These are phyloP conservation scores for Pasiphila rectangulata DNA, from an alignment of 2,888 invertebrate species.

Conservation along the genomic window DNA sequence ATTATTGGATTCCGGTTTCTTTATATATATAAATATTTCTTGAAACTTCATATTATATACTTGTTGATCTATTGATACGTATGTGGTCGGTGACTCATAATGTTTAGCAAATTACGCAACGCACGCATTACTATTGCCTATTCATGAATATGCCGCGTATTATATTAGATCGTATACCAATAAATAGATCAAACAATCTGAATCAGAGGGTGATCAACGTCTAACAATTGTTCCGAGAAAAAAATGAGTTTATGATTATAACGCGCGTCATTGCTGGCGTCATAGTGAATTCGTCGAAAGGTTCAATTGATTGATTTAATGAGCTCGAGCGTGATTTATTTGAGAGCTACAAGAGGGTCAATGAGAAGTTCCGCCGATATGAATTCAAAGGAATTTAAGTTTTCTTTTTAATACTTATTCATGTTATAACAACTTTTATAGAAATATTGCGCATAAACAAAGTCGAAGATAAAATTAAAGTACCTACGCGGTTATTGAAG, in stretches of 20 bases:
- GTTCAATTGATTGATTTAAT: conserved; percentile 30
- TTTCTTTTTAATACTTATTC: no score
- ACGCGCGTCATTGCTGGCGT: conserved; percentile 13
- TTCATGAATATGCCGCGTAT: no score
- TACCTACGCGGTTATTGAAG: no score
- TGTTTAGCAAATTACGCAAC: no score
- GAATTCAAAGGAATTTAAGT: not conserved
- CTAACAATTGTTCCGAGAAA: conserved; percentile 17
- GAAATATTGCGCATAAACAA: no score
- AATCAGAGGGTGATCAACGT: conserved; percentile 11
- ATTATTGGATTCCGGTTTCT: not conserved
- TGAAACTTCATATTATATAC: no score
- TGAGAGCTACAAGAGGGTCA: conserved; percentile 22
- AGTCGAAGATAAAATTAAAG: no score
- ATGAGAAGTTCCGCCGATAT: conserved; percentile 10
- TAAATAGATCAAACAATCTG: conserved; percentile 6
- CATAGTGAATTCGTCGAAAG: conserved; percentile 19
- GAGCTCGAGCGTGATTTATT: conserved; percentile 29
- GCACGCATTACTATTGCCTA: no score
- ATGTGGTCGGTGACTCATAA: no score
- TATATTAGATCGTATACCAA: conserved; percentile 2
- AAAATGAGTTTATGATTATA: conserved; percentile 16
- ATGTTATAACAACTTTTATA: no score
- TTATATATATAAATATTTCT: not conserved
- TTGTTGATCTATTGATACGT: no score